Evolutionary conservation across 2,113 vertebrate genomes (phyloP), one percentile per base, ranked within the genome.

Genomic region (Gila orcuttii): DNA sequence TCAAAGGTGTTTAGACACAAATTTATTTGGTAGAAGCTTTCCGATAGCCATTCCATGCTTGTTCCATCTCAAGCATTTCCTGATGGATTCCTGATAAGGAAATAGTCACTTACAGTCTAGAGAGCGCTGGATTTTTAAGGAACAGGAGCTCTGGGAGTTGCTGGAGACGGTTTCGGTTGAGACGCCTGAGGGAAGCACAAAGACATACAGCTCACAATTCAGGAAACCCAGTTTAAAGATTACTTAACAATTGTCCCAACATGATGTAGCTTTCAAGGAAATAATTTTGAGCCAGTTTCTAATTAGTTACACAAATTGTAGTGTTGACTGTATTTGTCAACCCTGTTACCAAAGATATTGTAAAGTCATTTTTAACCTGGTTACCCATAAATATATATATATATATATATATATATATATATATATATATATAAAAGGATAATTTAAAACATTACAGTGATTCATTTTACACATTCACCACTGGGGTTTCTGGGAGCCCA

Each of bases 81-180:
- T 80, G 59, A 80, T 64, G 57, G 15, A 7, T 80, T n/a, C 15
- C 12, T 11, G 36, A 52, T 52, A 82, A 82, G 33, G 59, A 74
- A 64, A 59, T 23, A 47, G 19, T 82, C 87, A 98, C 97, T 99
- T 91, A 99, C 97, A 99, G 95, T 91, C 97, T 95, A 0, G 95
- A 98, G 88, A 99, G 94, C 0, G 95, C 96, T 85, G 97, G 97
- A 90, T 97, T 99, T 91, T 97, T 97, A 94, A 98, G 97, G 95
- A 99, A 99, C 79, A 99, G 96, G 66, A 99, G 94, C 89, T 99
- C 98, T 0, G 97, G 97, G 88, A 99, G 91, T 52, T 93, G 91
- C 85, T 97, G 96, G 83, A 99, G 95, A 93, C 97, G 98, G 93
- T 99, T 99, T 91, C 97, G 95, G 93, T 99, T 99, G 91, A 99